These are phyloP conservation scores for Molanna angustata DNA, from an alignment of 2,888 invertebrate genomes.

Conservation along the genomic window DNA sequence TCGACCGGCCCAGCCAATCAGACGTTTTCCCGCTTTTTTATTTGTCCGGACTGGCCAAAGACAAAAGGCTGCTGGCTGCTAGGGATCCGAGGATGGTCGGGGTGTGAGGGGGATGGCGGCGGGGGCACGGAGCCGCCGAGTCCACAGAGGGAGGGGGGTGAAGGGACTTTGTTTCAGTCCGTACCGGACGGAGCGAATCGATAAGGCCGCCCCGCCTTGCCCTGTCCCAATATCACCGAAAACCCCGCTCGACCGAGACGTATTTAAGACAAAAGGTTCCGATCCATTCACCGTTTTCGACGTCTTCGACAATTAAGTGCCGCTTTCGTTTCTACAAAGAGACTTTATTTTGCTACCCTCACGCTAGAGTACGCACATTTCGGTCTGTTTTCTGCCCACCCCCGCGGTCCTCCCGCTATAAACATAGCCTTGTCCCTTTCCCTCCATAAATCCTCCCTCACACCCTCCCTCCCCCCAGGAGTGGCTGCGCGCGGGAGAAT, in stretches of 20 bases:
- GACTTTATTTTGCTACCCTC: conserved; percentile 14
- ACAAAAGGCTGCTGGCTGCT: no score
- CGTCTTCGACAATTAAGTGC: background rate
- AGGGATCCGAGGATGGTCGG: no score
- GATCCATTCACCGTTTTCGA: background rate
- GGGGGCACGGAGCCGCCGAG: conserved; percentile 46
- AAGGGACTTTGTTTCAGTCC: conserved; percentile 38
- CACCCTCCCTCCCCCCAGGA: conserved; percentile 42
- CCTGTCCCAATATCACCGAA: conserved; percentile 37
- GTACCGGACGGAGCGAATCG: conserved; percentile 52
- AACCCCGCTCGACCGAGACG: conserved; percentile 19
- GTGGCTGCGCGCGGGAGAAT: conserved; percentile 37
- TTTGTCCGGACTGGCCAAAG: conserved; percentile 37
- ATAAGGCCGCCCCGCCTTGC: conserved; percentile 37
- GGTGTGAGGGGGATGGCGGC: no score
- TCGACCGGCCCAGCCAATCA: conserved; percentile 43
- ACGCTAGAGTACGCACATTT: conserved; percentile 11
- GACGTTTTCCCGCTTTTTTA: conserved; percentile 41
- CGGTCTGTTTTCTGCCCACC: conserved; percentile 20
- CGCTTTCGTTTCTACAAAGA: conserved; percentile 8
- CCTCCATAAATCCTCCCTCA: conserved; percentile 39
- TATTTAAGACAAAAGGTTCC: conserved; percentile 36
- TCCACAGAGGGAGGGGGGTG: conserved; percentile 45
- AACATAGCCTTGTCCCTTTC: conserved; percentile 39
- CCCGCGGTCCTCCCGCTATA: conserved; percentile 30